Conservation (phyloP, 64 coral and sea anemone species). For the Cladopsammia gracilis region DNA sequence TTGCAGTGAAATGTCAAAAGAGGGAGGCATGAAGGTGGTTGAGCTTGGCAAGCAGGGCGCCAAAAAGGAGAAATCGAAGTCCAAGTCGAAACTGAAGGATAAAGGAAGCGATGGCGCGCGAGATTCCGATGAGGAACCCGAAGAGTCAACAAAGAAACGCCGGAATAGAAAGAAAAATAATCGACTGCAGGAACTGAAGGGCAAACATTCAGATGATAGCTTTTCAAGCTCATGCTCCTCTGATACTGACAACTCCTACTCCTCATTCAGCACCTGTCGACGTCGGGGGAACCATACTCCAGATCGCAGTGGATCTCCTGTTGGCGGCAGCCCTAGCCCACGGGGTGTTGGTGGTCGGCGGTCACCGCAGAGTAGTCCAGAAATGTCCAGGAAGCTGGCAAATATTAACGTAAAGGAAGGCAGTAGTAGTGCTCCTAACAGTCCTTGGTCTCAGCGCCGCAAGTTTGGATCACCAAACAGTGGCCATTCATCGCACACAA, state of each 20-base stretch:
- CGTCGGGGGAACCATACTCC: slow-evolving; percentile 58
- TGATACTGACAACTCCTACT: slow-evolving; percentile 93
- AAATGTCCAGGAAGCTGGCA: slow-evolving; percentile 51
- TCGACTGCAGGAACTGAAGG: slow-evolving; percentile 78
- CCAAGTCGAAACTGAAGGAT: slow-evolving; percentile 77
- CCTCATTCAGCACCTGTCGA: slow-evolving; percentile 88
- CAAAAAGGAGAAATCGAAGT: slow-evolving; percentile 80
- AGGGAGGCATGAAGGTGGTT: slow-evolving; percentile 88
- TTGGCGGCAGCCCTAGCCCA: slow-evolving; percentile 54
- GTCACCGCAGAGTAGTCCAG: slow-evolving; percentile 88
- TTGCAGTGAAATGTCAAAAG: slow-evolving; percentile 89
- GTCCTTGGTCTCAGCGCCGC: slow-evolving; percentile 94
- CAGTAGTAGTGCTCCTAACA: slow-evolving; percentile 91
- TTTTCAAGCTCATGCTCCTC: slow-evolving; percentile 91
- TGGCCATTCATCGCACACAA: slow-evolving; percentile 67
- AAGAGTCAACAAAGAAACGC: slow-evolving; percentile 89
- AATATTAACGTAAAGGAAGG: slow-evolving; percentile 59
- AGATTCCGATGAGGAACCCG: slow-evolving; percentile 93
- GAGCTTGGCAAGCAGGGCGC: slow-evolving; percentile 78
- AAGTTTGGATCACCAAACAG: slow-evolving; percentile 74
- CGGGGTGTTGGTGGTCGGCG: slow-evolving; percentile 31
- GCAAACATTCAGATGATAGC: slow-evolving; percentile 81
- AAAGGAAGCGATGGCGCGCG: slow-evolving; percentile 63
- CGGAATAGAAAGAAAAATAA: slow-evolving; percentile 92
- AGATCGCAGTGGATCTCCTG: slow-evolving; percentile 61